Base-by-base conservation (phyloP, 2,888 invertebrate species). In the Bombylius discolor region DNA sequence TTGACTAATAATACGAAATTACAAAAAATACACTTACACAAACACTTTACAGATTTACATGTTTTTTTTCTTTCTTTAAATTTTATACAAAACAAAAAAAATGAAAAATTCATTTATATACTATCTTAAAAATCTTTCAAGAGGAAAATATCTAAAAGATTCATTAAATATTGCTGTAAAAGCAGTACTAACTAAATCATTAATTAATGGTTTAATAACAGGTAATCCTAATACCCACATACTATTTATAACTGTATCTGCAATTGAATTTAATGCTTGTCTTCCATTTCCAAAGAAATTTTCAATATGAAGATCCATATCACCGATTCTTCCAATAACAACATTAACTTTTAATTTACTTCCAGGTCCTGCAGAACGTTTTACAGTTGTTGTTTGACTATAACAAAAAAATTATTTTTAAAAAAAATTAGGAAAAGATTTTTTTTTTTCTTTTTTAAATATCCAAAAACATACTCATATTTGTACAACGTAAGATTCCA, bases 141-240 rank as follows among this genome's bases (percentile, higher is more conserved):
- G 72, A 1, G 88, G 86, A 70, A 90, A 88, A 68, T 83, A 74
- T 60, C 78, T 77, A 68, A 90, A 90, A 52, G 86, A 83, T 56
- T 80, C 80, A 65, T 83, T 87, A 72, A 88, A 87, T 62, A 90
- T 89, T 59, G 88, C 85, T 0, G 89, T 88, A 70, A 90, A 90
- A 7, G 87, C 89, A 1, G 82, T 84, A 68, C 87, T 86, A 59
- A 90, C 89, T 58, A 90, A 76, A 68, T 90, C 89, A 71, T 89
- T 88, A 65, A 90, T 87, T 52, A 89, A 73, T 1, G 89, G 87
- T 59, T 83, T 78, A 53, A 88, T 78, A 47, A 89, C 75, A 3
- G 84, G 81, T 66, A 90, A 85, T 39, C 89, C 89, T 1, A 88
- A 83, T 64, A 86, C 84, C 90, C 90, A 90, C 36, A 85, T 80